Evolutionary conservation across 2,888 invertebrate genomes (phyloP).

Genomic region (Isotomurus palustris): DNA sequence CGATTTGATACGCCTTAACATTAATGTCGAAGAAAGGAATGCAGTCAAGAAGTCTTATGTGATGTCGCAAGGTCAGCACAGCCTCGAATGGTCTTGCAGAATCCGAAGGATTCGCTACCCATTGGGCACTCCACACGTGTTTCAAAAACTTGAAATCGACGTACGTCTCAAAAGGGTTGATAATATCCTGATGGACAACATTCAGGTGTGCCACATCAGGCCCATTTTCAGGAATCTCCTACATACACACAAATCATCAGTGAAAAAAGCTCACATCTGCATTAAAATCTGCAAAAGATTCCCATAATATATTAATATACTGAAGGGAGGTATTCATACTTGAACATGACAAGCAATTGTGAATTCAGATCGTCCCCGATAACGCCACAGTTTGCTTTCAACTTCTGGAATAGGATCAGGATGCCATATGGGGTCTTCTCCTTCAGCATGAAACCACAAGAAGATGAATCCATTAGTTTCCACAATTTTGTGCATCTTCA

Average conservation of each 20-base stretch:
- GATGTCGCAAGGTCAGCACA: slow-evolving; percentile 22
- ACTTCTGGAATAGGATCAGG: slow-evolving; percentile 59
- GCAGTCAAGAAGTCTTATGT: slow-evolving; percentile 23
- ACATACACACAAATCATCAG: background rate
- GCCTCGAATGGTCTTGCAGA: slow-evolving; percentile 24
- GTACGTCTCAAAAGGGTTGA: slow-evolving; percentile 23
- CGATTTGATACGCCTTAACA: slow-evolving; percentile 47
- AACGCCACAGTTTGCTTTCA: slow-evolving; percentile 58
- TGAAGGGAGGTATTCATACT: slow-evolving; percentile 52
- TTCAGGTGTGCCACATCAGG: slow-evolving; percentile 77
- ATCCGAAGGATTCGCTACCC: slow-evolving; percentile 24
- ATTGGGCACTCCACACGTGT: slow-evolving; percentile 34
- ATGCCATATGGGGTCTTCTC: slow-evolving; percentile 64
- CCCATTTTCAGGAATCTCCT: slow-evolving; percentile 89
- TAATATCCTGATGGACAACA: slow-evolving; percentile 59
- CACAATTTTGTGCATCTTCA: slow-evolving; percentile 63
- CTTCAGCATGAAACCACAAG: slow-evolving; percentile 77
- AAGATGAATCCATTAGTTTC: slow-evolving; percentile 73
- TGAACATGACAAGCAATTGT: slow-evolving; percentile 71
- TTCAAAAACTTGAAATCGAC: slow-evolving; percentile 26
- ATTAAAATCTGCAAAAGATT: background rate
- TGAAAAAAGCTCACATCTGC: background rate
- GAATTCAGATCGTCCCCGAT: slow-evolving; percentile 73
- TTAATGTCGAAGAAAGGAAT: slow-evolving; percentile 25
- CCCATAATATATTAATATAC: background rate